Conservation (phyloP, 2,113 vertebrate genomes). For the Climacteris rufus region DNA sequence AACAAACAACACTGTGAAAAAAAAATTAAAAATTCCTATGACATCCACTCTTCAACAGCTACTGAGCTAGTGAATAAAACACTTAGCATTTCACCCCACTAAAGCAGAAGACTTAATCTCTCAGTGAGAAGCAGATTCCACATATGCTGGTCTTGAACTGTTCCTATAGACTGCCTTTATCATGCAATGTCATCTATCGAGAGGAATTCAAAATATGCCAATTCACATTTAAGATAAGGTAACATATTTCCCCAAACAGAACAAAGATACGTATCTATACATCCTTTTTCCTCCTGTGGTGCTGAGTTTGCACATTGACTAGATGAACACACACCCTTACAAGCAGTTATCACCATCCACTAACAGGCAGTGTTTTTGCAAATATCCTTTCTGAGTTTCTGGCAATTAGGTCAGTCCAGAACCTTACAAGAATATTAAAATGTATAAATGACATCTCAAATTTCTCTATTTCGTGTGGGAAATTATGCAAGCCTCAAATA, state of each 20-base stretch:
- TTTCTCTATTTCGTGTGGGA: not conserved
- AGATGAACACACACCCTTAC: not conserved
- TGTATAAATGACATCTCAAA: not conserved
- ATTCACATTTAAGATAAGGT: constrained; percentile 27
- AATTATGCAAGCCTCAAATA: constrained; percentile 43
- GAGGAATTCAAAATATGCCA: constrained; percentile 32
- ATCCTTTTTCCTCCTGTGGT: not conserved
- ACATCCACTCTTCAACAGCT: not conserved
- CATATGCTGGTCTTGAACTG: not conserved
- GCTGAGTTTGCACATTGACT: not conserved
- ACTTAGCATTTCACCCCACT: not conserved
- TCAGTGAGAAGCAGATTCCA: not conserved
- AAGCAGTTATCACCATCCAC: not conserved
- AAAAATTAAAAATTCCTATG: no score
- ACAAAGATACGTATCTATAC: not conserved
- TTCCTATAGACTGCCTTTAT: not conserved
- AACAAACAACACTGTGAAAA: not conserved
- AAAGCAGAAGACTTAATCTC: not conserved
- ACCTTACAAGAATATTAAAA: not conserved
- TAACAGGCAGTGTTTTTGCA: not conserved
- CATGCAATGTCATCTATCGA: not conserved
- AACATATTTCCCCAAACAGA: constrained; percentile 19
- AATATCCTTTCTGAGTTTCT: not conserved
- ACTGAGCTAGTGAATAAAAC: not conserved
- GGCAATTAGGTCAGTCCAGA: not conserved